A percentile compares a stretch with the other conserved stretches of the same genome.
Conservation (phyloP, 2,888 invertebrate genomes). For the Esperia sulphurella region DNA sequence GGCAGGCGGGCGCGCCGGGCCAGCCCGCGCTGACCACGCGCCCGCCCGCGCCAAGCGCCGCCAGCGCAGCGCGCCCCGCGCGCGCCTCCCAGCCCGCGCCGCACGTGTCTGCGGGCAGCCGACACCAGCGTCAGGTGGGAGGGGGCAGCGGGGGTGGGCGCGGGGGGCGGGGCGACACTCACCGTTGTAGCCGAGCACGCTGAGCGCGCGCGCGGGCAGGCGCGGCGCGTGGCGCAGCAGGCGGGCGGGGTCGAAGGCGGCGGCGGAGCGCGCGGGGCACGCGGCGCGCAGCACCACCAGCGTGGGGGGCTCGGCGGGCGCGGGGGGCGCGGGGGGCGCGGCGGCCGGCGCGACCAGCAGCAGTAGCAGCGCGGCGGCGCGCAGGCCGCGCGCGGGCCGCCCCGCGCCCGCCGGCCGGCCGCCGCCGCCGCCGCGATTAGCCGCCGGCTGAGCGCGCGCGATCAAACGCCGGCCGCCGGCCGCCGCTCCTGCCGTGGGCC, state of each 20-base stretch:
- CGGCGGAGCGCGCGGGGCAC: constrained; percentile 28
- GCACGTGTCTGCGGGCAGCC: constrained; percentile 48
- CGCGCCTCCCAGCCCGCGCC: constrained; percentile 33
- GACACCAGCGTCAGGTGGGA: constrained; percentile 19
- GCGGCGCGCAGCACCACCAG: constrained; percentile 52
- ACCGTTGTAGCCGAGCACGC: constrained; percentile 10
- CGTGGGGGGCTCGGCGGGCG: constrained; percentile 7
- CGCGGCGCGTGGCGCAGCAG: constrained; percentile 13
- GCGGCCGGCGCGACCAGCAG: constrained; percentile 7
- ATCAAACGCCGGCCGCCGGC: constrained; percentile 11
- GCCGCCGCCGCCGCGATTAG: constrained; percentile 8
- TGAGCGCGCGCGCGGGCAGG: constrained; percentile 10
- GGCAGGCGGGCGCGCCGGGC: constrained; percentile 35
- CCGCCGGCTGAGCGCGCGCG: not conserved
- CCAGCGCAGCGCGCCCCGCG: constrained; percentile 38
- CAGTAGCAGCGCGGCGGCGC: constrained; percentile 11
- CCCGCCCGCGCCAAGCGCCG: constrained; percentile 33
- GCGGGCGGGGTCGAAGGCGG: constrained; percentile 33
- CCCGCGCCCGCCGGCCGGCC: constrained; percentile 5
- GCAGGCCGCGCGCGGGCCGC: constrained; percentile 7
- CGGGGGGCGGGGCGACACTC: constrained; percentile 8
- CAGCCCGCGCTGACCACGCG: constrained; percentile 31
- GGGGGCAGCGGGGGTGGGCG: constrained; percentile 15
- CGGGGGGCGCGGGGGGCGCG: constrained; percentile 7
- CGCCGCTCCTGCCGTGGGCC: not conserved